Conservation (phyloP, 2,888 invertebrate species). For the Folsomia candida region DNA sequence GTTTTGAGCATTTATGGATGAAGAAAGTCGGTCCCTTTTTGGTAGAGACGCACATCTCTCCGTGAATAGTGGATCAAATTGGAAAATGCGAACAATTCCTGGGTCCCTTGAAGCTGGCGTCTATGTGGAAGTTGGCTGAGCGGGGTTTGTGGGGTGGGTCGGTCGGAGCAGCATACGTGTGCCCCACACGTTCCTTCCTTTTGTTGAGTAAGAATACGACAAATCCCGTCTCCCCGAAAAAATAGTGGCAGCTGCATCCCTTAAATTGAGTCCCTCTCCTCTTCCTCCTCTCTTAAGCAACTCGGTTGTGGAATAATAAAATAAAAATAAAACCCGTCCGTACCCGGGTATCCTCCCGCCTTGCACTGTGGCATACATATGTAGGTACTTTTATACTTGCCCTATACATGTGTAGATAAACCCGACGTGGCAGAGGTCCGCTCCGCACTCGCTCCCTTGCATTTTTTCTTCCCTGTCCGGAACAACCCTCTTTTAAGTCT, state of each 20-base stretch:
- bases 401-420: not conserved
- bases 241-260: conserved; percentile 5
- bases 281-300: not conserved
- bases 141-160: not conserved
- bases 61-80: conserved; percentile 1
- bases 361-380: not conserved
- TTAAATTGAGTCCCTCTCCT: conserved; percentile 2
- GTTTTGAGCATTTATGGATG: not conserved
- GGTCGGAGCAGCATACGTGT: conserved; percentile 14
- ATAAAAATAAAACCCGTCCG: conserved; percentile 7
- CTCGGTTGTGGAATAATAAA: not conserved
- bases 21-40: not conserved
- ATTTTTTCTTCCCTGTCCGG: not conserved
- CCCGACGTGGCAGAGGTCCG: not conserved
- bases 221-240: conserved; percentile 22
- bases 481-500: conserved; percentile 8
- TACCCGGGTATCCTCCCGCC: conserved; percentile 2
- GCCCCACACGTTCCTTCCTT: conserved; percentile 30
- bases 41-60: too few relatives aligned
- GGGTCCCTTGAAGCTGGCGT: not conserved
- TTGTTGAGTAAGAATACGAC: conserved; percentile 33
- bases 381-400: not conserved
- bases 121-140: not conserved
- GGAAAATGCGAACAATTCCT: not conserved
- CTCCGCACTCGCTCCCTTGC: not conserved